Conservation (phyloP, 2,888 invertebrate genomes). For the Sericinus montela region DNA sequence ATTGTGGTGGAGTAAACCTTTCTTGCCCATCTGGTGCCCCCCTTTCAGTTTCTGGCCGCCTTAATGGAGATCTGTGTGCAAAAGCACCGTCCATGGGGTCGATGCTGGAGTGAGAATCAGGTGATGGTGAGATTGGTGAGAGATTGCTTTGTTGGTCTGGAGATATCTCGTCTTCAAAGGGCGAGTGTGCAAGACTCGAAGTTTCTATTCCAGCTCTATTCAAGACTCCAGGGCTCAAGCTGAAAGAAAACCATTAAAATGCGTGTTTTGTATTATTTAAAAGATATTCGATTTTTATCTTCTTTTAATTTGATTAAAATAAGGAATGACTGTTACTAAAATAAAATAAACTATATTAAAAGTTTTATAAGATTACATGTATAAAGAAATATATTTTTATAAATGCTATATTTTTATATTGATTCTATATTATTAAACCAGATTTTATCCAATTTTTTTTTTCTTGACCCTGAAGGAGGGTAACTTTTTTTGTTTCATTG, state of each 20-base stretch:
- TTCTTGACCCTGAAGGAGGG: too few relatives aligned
- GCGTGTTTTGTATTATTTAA: neutral
- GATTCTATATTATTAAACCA: too few relatives aligned
- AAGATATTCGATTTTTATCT: too few relatives aligned
- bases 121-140: conserved; percentile 45
- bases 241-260: conserved; percentile 28
- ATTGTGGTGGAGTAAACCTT: conserved; percentile 62
- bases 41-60: conserved; percentile 50
- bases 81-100: conserved; percentile 40
- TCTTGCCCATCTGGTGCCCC: conserved; percentile 72
- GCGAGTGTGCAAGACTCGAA: conserved; percentile 35
- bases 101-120: conserved; percentile 48
- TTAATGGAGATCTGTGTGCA: conserved; percentile 32
- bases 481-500: too few relatives aligned
- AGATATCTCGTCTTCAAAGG: conserved; percentile 43
- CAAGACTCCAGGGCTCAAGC: conserved; percentile 41
- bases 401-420: too few relatives aligned
- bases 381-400: too few relatives aligned
- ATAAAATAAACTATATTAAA: too few relatives aligned
- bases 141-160: conserved; percentile 35
- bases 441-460: too few relatives aligned
- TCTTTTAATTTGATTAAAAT: too few relatives aligned
- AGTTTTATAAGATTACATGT: too few relatives aligned
- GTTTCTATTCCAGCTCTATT: conserved; percentile 45
- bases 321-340: too few relatives aligned